Evolutionary conservation across 2,888 invertebrate genomes (phyloP).

Genomic region (Phoenoteleia sp.): DNA sequence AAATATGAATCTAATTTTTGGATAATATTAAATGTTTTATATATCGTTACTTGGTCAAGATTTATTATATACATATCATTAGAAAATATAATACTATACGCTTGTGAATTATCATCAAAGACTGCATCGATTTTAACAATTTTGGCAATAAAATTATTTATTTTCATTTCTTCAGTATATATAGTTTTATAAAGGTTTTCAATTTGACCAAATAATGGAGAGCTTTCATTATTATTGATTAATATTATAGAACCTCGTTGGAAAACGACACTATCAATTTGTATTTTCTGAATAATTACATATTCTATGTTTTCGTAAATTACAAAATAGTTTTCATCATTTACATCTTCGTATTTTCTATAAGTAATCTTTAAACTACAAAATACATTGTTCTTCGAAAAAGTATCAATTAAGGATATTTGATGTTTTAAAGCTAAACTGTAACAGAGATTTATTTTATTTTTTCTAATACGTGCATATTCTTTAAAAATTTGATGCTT

Average conservation of each 20-base stretch:
- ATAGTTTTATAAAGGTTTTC: too few relatives aligned
- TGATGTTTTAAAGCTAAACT: slow-evolving; percentile 4
- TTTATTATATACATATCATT: neutral
- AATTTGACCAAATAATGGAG: too few relatives aligned
- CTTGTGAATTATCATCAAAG: slow-evolving; percentile 4
- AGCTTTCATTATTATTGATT: too few relatives aligned
- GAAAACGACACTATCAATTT: slow-evolving; percentile 9
- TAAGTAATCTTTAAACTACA: neutral
- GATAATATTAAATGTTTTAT: slow-evolving; percentile 7
- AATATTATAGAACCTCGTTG: too few relatives aligned
- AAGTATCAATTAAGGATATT: neutral
- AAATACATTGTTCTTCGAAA: slow-evolving; percentile 3
- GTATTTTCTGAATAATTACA: slow-evolving; percentile 11
- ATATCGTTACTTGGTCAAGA: neutral
- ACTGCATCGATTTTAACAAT: neutral
- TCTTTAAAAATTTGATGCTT: slow-evolving; percentile 4
- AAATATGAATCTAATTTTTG: neutral
- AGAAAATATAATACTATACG: neutral
- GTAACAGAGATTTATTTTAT: slow-evolving; percentile 3
- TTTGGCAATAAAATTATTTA: too few relatives aligned
- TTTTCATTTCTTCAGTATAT: too few relatives aligned
- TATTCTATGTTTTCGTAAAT: neutral
- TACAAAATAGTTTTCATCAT: neutral
- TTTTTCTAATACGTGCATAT: slow-evolving; percentile 9
- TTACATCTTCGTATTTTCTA: neutral